phyloP scores from a whole-genome alignment of 2,888 invertebrate species.

The Pyrgus malvae region DNA sequence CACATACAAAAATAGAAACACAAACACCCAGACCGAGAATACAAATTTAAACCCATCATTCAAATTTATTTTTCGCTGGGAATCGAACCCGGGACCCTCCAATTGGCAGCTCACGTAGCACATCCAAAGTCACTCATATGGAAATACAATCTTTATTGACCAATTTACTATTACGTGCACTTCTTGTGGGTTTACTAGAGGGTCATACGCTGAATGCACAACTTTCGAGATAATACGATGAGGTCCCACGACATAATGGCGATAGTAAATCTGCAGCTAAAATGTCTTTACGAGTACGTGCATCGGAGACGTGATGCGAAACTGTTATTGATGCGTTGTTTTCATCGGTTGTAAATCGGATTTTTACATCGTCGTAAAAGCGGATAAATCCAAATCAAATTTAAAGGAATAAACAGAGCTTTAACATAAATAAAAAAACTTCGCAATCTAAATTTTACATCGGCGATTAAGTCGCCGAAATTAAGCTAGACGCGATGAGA shows the following conservation, averaged over 20 bases:
- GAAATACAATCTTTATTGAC: neutral
- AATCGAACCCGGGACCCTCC: too few species aligned
- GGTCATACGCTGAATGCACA: constrained; percentile 15
- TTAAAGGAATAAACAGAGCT: too few species aligned
- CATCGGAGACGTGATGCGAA: constrained; percentile 7
- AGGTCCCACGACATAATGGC: constrained; percentile 20
- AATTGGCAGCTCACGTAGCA: too few species aligned
- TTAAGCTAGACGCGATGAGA: too few species aligned
- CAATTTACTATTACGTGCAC: constrained; percentile 4
- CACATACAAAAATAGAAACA: too few species aligned
- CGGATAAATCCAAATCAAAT: too few species aligned
- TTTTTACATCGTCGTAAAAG: constrained; percentile 7
- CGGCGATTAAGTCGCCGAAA: too few species aligned
- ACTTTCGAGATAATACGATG: constrained; percentile 20
- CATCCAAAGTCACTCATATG: neutral
- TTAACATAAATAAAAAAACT: too few species aligned
- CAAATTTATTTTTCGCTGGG: too few species aligned
- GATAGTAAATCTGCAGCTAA: constrained; percentile 21
- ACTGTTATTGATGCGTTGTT: neutral
- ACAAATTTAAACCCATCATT: too few species aligned
- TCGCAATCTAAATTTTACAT: too few species aligned
- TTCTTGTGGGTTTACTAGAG: neutral
- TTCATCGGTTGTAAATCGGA: constrained; percentile 9
- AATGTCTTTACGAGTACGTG: constrained; percentile 6
- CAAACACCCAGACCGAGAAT: too few species aligned